These are phyloP conservation scores for Cydia fagiglandana DNA, from an alignment of 1,140 invertebrate species.

Conservation along the genomic window DNA sequence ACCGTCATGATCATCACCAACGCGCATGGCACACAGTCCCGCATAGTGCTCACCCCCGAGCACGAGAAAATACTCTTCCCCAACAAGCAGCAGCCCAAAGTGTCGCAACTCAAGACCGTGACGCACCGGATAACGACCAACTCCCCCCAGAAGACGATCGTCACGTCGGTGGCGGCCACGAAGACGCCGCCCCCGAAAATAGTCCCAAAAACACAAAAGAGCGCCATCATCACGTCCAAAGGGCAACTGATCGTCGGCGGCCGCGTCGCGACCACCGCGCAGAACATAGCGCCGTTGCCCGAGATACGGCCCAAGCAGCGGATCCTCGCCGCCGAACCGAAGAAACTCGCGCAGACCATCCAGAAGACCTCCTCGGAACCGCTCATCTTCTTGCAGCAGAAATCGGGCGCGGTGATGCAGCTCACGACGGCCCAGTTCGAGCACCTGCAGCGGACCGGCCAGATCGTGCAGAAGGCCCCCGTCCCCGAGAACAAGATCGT, in stretches of 20 bases:
- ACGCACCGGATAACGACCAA: conserved; percentile 60
- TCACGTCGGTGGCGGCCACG: conserved; percentile 51
- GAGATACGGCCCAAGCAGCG: conserved; percentile 64
- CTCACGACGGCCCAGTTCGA: conserved; percentile 75
- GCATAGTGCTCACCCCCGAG: conserved; percentile 79
- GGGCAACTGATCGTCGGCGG: conserved; percentile 76
- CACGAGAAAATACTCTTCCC: conserved; percentile 80
- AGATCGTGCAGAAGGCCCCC: conserved; percentile 65
- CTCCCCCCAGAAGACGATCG: conserved; percentile 51
- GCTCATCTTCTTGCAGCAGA: conserved; percentile 71
- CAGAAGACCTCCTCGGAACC: conserved; percentile 64
- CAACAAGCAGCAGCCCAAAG: conserved; percentile 66
- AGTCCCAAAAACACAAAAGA: conserved; percentile 67
- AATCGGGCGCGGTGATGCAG: conserved; percentile 72
- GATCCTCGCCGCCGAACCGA: conserved; percentile 58
- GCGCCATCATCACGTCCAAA: conserved; percentile 78
- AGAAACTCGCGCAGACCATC: conserved; percentile 62
- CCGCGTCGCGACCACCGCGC: conserved; percentile 59
- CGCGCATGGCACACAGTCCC: conserved; percentile 79
- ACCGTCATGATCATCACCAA: conserved; percentile 83
- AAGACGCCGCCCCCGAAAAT: conserved; percentile 65
- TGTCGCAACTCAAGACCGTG: conserved; percentile 72
- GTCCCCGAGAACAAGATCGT: conserved; percentile 62
- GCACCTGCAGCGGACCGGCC: conserved; percentile 73
- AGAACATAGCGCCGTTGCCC: conserved; percentile 74